Evolutionary conservation across 2,888 invertebrate species (phyloP).

Genomic region (Hydrotaea cyrtoneurina): DNA sequence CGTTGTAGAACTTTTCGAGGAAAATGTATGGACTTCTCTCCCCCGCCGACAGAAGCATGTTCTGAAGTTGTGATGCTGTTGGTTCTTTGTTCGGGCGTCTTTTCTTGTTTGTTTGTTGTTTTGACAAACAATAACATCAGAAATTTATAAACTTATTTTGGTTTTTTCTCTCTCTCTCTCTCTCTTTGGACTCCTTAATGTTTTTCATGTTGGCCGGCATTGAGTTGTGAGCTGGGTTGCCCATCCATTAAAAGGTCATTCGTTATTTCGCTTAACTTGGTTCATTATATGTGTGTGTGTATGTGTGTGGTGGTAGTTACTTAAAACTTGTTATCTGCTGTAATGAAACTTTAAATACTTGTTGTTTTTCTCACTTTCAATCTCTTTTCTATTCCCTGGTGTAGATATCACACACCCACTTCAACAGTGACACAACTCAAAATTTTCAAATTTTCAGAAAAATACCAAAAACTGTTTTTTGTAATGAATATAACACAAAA

Average conservation of each 20-base stretch:
- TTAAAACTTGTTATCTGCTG: constrained; percentile 30
- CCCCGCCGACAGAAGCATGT: too few relatives aligned
- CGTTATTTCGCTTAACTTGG: too few relatives aligned
- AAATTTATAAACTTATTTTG: background rate
- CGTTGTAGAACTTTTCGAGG: too few relatives aligned
- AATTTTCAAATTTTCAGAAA: too few relatives aligned
- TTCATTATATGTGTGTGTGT: too few relatives aligned
- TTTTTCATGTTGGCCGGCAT: background rate
- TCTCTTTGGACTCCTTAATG: background rate
- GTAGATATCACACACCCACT: too few relatives aligned
- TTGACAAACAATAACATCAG: background rate
- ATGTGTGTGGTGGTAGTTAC: constrained; percentile 34
- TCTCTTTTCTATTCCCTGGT: background rate
- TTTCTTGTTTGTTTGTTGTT: background rate
- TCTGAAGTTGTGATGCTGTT: too few relatives aligned
- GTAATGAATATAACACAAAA: too few relatives aligned
- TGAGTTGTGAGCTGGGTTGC: background rate
- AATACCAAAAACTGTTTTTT: too few relatives aligned
- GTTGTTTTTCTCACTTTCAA: background rate
- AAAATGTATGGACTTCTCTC: too few relatives aligned
- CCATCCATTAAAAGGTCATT: background rate
- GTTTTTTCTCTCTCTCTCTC: background rate
- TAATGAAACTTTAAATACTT: constrained; percentile 21
- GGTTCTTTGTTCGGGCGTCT: background rate
- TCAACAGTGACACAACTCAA: too few relatives aligned